Evolutionary conservation across 2,797 vertebrate genomes (phyloP).

Genomic region (Poliocrania exsul): DNA sequence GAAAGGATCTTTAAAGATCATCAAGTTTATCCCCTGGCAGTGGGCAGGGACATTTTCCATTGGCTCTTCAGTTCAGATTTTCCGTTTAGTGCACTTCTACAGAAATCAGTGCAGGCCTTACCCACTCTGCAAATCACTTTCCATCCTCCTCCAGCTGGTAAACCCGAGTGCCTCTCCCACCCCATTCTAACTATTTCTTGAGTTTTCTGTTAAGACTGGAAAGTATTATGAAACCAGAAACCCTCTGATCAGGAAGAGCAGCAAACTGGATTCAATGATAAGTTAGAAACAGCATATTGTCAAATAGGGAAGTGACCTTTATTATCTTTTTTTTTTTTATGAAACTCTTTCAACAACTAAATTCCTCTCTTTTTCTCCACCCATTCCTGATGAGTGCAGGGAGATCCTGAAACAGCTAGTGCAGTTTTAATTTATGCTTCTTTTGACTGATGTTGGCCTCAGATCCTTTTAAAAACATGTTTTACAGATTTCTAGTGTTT

Average conservation of each 20-base stretch:
- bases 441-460: background rate
- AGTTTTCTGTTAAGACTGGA: background rate
- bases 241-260: background rate
- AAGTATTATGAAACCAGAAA: background rate
- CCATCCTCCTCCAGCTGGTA: background rate
- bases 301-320: background rate
- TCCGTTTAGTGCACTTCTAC: background rate
- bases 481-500: background rate
- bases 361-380: background rate
- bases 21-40: rapidly evolving
- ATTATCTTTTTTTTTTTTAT: background rate
- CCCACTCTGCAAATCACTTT: background rate
- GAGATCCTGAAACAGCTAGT: background rate
- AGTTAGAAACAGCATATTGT: background rate
- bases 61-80: background rate
- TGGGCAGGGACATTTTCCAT: background rate
- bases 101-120: background rate
- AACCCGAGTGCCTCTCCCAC: background rate
- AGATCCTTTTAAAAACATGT: background rate
- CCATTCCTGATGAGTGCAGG: rapidly evolving
- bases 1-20: background rate
- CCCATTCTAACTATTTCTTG: background rate
- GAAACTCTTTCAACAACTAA: background rate
- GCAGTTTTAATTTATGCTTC: background rate
- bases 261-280: background rate